phyloP scores from a whole-genome alignment of 2,888 invertebrate genomes.

The Callimorpha dominula region DNA sequence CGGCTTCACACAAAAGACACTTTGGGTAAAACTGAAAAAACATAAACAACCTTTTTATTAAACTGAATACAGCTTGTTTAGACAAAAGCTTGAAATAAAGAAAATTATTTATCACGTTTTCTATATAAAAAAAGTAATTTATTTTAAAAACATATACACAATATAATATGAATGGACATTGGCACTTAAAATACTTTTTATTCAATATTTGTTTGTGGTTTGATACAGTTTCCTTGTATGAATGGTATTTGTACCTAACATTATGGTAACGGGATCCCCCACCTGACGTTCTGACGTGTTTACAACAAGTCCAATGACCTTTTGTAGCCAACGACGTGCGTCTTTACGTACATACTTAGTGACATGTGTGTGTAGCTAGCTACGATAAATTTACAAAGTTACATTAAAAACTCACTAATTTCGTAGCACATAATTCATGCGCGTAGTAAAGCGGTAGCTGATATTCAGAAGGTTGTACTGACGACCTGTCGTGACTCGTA shows the following conservation, averaged over 20 bases:
- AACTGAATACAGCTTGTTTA: too few species aligned
- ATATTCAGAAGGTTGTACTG: too few species aligned
- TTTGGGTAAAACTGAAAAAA: too few species aligned
- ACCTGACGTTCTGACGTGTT: not conserved
- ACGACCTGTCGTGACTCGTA: too few species aligned
- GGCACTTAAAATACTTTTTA: not conserved
- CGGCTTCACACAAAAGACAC: too few species aligned
- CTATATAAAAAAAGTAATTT: not conserved
- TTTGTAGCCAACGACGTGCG: not conserved
- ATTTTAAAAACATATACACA: not conserved
- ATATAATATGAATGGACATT: not conserved
- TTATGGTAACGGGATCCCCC: conserved; percentile 4
- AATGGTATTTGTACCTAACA: not conserved
- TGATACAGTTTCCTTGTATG: conserved; percentile 17
- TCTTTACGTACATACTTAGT: not conserved
- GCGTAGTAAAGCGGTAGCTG: conserved; percentile 2
- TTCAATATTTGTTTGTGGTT: not conserved
- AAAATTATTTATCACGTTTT: not conserved
- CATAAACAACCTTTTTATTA: too few species aligned
- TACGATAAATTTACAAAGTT: not conserved
- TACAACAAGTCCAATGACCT: conserved; percentile 4
- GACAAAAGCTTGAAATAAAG: not conserved
- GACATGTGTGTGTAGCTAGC: not conserved
- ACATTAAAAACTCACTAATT: not conserved
- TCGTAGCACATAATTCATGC: conserved; percentile 9